Evolutionary conservation across 2,113 vertebrate genomes (phyloP), one percentile per base, ranked within the genome.

Genomic region (Ornithorhynchus anatinus): DNA sequence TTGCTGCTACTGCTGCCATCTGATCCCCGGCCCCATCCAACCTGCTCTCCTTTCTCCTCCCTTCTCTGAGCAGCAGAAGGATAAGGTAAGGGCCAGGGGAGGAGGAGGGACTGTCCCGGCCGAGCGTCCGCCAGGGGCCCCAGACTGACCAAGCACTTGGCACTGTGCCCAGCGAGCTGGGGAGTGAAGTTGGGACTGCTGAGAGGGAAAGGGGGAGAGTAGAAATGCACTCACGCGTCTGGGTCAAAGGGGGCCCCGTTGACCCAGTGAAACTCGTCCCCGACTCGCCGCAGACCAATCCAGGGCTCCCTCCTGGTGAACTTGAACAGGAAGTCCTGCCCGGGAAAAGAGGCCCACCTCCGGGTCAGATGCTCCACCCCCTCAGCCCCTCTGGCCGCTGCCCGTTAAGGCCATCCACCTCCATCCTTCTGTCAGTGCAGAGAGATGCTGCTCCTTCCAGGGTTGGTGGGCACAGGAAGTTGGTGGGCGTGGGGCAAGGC

Each of bases 271-370:
- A 87, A 87, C 56, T 87, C 85, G 0, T 87, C 85, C 33, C 85
- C 85, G 0, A 87, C 85, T 84, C 85, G 74, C 69, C 85, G 83
- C 39, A 87, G 72, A 50, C 85, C 85, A 22, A 87, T 85, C 85
- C 85, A 87, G 48, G 85, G 85, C 59, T 87, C 85, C 63, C 78
- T 79, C 59, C 85, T 32, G 0, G 85, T 87, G 80, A 87, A 87
- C 72, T 85, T 87, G 80, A 85, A 87, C 85, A 87, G 69, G 29
- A 87, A 87, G 35, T 87, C 85, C 85, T 87, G 69, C 15, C 22
- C 64, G 32, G 38, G 47, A 23, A 63, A 56, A 69, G 35, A 53
- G 19, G 17, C 23, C 33, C 27, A 35, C 25, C 3, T 6, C 15
- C 10, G 11, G 27, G 31, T 79, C 42, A 56, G 19, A 12, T 3